phyloP scores from a whole-genome alignment of 2,888 invertebrate species.

The Agrochola lychnidis region DNA sequence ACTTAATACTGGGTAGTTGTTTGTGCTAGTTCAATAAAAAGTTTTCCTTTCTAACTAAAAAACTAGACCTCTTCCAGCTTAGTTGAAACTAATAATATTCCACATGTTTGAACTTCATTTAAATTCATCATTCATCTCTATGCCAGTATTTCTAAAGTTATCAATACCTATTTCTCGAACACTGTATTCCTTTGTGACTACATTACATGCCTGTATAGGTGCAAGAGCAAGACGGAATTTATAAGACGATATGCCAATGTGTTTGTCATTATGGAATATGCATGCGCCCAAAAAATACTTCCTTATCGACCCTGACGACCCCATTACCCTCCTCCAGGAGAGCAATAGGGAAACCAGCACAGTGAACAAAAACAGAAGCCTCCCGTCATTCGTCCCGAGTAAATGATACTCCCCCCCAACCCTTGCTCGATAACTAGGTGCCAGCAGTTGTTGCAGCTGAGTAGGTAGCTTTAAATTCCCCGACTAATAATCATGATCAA shows the following conservation, averaged over 20 bases:
- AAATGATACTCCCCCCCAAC: too few relatives aligned
- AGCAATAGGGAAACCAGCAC: too few relatives aligned
- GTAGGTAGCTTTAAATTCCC: too few relatives aligned
- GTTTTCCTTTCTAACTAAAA: slow-evolving; percentile 3
- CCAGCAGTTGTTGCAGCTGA: too few relatives aligned
- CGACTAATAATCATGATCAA: too few relatives aligned
- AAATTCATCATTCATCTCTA: neutral
- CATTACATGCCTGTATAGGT: neutral
- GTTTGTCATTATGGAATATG: slow-evolving; percentile 25
- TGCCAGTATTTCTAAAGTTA: neutral
- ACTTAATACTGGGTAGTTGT: neutral
- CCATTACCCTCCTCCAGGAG: too few relatives aligned
- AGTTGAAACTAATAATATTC: slow-evolving; percentile 1
- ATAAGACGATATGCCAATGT: slow-evolving; percentile 21
- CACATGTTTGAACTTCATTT: neutral
- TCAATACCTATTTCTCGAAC: neutral
- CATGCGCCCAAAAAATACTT: slow-evolving; percentile 29
- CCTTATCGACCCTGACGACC: neutral
- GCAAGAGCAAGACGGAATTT: slow-evolving; percentile 4
- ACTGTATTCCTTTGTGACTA: too few relatives aligned
- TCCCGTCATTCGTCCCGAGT: too few relatives aligned
- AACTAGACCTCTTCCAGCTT: neutral
- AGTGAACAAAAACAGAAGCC: too few relatives aligned
- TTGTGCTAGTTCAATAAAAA: neutral
- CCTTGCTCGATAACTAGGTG: too few relatives aligned